A percentile compares a stretch with the other conserved stretches of the same genome.
Conservation (phyloP, 2,888 invertebrate species). For the Ophion ventricosus region DNA sequence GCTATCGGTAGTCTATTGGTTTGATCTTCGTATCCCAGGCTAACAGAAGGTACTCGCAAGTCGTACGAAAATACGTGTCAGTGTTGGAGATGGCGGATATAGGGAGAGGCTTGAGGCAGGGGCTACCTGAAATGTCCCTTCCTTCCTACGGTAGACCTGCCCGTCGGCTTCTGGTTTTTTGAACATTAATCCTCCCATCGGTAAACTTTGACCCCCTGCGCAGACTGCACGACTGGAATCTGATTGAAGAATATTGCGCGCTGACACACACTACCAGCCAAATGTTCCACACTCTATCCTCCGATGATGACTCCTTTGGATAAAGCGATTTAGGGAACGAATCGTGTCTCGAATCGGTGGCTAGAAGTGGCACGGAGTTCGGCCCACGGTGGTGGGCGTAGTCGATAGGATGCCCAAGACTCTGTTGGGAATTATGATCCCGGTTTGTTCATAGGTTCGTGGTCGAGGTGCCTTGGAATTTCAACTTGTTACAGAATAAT, state of each 20-base stretch:
- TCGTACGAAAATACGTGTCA: slow-evolving; percentile 76
- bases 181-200: not conserved
- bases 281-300: not conserved
- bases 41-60: slow-evolving; percentile 77
- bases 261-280: not conserved
- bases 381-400: slow-evolving; percentile 54
- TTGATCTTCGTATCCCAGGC: slow-evolving; percentile 81
- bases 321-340: slow-evolving; percentile 4
- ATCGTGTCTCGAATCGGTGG: slow-evolving; percentile 26
- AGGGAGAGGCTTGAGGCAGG: not conserved
- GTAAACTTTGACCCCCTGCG: not conserved
- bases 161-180: not conserved
- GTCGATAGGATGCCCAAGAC: slow-evolving; percentile 27
- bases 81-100: slow-evolving; percentile 56
- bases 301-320: not conserved
- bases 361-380: slow-evolving; percentile 32
- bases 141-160: not conserved
- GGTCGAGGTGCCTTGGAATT: not conserved
- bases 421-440: not conserved
- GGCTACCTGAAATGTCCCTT: slow-evolving; percentile 8
- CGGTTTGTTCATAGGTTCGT: not conserved
- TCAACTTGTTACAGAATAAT: slow-evolving; percentile 9
- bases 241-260: not conserved
- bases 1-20: slow-evolving; percentile 83
- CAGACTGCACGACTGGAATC: not conserved